Evolutionary conservation across 2,888 invertebrate species (phyloP).

Genomic region (Caenorhabditis parvicauda): DNA sequence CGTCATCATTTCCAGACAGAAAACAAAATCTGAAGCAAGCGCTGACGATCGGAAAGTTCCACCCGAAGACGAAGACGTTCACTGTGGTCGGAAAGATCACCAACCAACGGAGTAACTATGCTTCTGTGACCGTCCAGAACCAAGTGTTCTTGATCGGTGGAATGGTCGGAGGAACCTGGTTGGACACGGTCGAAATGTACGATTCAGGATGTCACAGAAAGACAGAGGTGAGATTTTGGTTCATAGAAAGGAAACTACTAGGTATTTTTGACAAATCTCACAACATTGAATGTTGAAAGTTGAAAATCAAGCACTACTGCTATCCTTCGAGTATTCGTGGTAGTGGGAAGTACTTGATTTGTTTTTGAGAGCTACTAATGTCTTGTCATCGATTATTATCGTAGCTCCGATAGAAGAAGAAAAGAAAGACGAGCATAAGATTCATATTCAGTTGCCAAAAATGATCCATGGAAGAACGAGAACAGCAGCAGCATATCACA

Average conservation of each 20-base stretch:
- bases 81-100: slow-evolving; percentile 20
- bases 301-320: too few relatives aligned
- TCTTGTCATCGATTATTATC: too few relatives aligned
- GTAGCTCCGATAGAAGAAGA: too few relatives aligned
- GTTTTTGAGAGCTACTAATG: too few relatives aligned
- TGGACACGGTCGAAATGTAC: slow-evolving; percentile 18
- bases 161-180: slow-evolving; percentile 22
- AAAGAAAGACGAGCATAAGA: too few relatives aligned
- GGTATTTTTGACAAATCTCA: not conserved
- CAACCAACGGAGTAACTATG: slow-evolving; percentile 26
- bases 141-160: slow-evolving; percentile 10
- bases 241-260: not conserved
- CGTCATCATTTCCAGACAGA: slow-evolving; percentile 15
- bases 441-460: slow-evolving; percentile 5
- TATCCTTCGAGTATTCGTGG: too few relatives aligned
- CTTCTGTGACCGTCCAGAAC: slow-evolving; percentile 5
- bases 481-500: slow-evolving; percentile 22
- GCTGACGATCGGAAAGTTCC: slow-evolving; percentile 18
- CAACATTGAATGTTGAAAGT: not conserved
- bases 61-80: slow-evolving; percentile 9
- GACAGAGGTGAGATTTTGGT: too few relatives aligned
- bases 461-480: slow-evolving; percentile 18
- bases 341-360: too few relatives aligned
- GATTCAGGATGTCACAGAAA: too few relatives aligned
- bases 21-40: slow-evolving; percentile 24